Base-by-base conservation (phyloP, 2,113 vertebrate species). In the Murina feae region DNA sequence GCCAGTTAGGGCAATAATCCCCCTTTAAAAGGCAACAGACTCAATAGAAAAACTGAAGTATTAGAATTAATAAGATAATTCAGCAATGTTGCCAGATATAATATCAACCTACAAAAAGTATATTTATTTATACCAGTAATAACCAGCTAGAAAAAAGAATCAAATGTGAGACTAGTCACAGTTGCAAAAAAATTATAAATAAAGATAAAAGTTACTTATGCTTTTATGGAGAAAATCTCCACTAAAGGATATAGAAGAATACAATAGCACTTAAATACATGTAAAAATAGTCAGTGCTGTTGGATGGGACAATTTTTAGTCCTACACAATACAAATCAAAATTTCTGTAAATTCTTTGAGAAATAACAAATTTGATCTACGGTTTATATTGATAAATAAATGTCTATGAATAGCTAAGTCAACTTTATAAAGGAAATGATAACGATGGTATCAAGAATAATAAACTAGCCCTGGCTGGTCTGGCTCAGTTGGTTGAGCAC, bases 41-140 rank as follows among this genome's bases (percentile, higher is more conserved):
- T 87, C n/a, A 87, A 68, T 11, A 69, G 35, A 84, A 55, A 71
- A 92, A 79, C 17, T 39, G 10, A 53, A 68, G 8, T 68, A 87
- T 66, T 81, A 66, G 13, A 91, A 69, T 85, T 90, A 90, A n/a
- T 78, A 55, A 83, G 58, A 89, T 28, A 86, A 51, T 53, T 90
- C 30, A 71, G 10, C n/a, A 74, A 55, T 6, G 32, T 74, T 85
- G 30, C 65, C 55, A 89, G 76, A 79, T 83, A 89, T 94, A 72
- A 39, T 89, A 89, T 28, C n/a, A 92, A 80, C 14, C 30, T 68
- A 72, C 18, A 75, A 63, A 92, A 49, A 39, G 79, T 49, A 37
- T 20, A 51, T 90, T 58, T 66, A 13, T 86, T 78, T 63, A 80
- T 32, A 63, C 10, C 37, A 86, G 20, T 47, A 84, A 79, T 84